phyloP scores from a whole-genome alignment of 2,797 vertebrate genomes.

The Halcyon chelicuti region DNA sequence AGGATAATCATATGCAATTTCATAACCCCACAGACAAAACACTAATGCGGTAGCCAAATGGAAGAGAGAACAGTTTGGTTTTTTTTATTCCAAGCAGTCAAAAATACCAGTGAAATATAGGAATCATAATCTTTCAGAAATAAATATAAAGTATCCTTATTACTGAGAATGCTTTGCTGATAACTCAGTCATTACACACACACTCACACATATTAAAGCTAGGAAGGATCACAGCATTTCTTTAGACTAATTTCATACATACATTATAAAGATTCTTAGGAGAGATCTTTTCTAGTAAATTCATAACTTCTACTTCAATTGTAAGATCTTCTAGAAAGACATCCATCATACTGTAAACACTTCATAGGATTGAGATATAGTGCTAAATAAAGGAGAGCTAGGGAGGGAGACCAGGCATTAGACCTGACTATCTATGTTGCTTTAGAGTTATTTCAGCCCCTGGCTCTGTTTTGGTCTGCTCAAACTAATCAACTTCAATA shows the following conservation, averaged over 20 bases:
- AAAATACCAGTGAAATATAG: background rate
- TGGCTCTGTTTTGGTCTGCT: background rate
- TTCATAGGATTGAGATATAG: background rate
- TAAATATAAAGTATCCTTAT: background rate
- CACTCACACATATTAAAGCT: background rate
- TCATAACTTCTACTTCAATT: background rate
- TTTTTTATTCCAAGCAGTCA: background rate
- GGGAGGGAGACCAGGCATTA: background rate
- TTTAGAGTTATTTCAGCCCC: background rate
- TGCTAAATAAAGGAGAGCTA: background rate
- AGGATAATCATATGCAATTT: constrained; percentile 10
- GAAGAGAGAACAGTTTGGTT: background rate
- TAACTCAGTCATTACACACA: background rate
- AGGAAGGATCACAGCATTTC: background rate
- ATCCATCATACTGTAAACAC: background rate
- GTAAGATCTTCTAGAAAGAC: background rate
- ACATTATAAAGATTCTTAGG: background rate
- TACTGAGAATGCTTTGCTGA: background rate
- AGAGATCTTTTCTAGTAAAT: background rate
- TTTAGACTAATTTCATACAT: background rate
- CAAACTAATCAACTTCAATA: background rate
- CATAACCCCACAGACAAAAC: background rate
- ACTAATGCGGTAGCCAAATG: background rate
- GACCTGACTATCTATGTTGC: background rate
- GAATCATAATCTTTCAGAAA: background rate